Evolutionary conservation across 2,113 vertebrate species (phyloP).

Genomic region (Drymodes brunneopygia): DNA sequence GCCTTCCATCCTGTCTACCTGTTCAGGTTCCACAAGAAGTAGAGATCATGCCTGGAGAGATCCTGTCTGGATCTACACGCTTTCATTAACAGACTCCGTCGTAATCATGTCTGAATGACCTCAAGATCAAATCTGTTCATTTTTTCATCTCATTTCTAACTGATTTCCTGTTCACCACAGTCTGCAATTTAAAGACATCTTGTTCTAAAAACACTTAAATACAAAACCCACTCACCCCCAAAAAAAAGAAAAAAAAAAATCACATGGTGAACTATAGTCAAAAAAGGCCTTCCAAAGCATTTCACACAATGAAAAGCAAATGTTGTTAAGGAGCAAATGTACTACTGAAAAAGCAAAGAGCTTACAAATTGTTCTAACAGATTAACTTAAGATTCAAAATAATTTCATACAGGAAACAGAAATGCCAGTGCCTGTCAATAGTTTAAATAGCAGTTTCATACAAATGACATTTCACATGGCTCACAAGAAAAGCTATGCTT

Average conservation of each 20-base stretch:
- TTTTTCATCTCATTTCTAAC: neutral
- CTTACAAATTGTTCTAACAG: neutral
- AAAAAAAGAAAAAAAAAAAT: neutral
- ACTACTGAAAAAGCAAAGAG: neutral
- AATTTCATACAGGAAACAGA: neutral
- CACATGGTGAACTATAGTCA: neutral
- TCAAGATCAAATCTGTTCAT: neutral
- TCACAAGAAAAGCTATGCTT: neutral
- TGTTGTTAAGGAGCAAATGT: neutral
- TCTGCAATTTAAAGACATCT: neutral
- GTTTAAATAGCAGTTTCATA: neutral
- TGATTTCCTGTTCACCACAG: neutral
- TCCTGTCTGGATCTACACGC: neutral
- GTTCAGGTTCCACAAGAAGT: neutral
- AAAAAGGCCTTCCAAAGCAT: neutral
- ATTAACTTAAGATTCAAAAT: neutral
- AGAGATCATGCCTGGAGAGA: neutral
- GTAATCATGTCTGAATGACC: neutral
- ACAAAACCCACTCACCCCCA: neutral
- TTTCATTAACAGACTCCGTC: neutral
- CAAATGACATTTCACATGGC: neutral
- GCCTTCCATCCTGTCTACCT: neutral
- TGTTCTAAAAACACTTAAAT: neutral
- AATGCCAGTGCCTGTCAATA: neutral
- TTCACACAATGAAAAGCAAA: neutral